Percentiles rank a stretch among this genome's conserved stretches.
These are phyloP conservation scores for Penaeus vannamei DNA, from an alignment of 1,140 invertebrate species.

Conservation along the genomic window DNA sequence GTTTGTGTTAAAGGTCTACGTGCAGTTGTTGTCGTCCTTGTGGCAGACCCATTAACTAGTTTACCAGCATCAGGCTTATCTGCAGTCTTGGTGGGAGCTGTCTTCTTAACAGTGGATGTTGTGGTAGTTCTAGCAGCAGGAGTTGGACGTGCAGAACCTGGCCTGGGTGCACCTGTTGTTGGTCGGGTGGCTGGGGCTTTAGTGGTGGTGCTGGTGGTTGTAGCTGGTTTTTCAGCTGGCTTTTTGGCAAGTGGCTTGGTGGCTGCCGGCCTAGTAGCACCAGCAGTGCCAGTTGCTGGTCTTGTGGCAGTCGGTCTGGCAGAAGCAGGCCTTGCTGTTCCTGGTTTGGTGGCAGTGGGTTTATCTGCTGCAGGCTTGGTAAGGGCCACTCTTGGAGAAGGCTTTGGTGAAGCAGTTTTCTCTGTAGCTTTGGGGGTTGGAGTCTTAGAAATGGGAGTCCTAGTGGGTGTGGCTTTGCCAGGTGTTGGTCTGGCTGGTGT, in stretches of 20 bases:
- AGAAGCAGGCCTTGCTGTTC: conserved; percentile 29
- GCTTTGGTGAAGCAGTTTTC: conserved; percentile 33
- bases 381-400: not conserved
- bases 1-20: conserved; percentile 35
- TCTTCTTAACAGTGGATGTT: conserved; percentile 39
- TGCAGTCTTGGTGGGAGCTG: conserved; percentile 39
- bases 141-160: conserved; percentile 42
- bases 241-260: conserved; percentile 12
- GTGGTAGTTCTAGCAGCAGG: conserved; percentile 42
- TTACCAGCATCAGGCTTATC: conserved; percentile 39
- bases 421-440: conserved; percentile 41
- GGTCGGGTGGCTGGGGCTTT: conserved; percentile 50
- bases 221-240: conserved; percentile 21
- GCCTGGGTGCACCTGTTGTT: conserved; percentile 33
- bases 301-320: not conserved
- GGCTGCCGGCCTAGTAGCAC: conserved; percentile 5
- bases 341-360: conserved; percentile 23
- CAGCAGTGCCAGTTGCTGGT: conserved; percentile 21
- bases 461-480: conserved; percentile 64
- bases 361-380: conserved; percentile 20
- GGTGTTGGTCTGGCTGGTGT: conserved; percentile 71
- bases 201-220: conserved; percentile 1
- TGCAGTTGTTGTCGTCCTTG: conserved; percentile 51
- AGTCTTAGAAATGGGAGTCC: conserved; percentile 39
- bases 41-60: conserved; percentile 39